Evolutionary conservation across 2,888 invertebrate genomes (phyloP).

Genomic region (Drosophila percnosoma): DNA sequence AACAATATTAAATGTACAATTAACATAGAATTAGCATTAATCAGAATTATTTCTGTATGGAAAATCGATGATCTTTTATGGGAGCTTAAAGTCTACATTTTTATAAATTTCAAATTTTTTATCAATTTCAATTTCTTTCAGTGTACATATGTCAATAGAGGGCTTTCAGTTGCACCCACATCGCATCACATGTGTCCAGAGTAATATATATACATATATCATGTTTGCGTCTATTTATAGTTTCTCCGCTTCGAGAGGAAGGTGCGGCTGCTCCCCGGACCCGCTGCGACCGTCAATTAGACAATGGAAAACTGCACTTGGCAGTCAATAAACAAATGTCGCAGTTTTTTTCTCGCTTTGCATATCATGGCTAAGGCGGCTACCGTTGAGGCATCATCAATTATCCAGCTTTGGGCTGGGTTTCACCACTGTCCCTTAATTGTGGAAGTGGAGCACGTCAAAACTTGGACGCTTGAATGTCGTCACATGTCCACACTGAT

Average conservation of each 20-base stretch:
- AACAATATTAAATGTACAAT: not conserved
- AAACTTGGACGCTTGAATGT: slow-evolving; percentile 10
- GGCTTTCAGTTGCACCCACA: slow-evolving; percentile 21
- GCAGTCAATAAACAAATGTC: slow-evolving; percentile 58
- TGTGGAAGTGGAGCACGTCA: slow-evolving; percentile 26
- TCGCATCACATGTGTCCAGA: slow-evolving; percentile 33
- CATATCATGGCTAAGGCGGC: slow-evolving; percentile 30
- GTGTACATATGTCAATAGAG: slow-evolving; percentile 16
- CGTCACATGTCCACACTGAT: slow-evolving; percentile 20
- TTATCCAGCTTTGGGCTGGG: slow-evolving; percentile 27
- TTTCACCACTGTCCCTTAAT: not conserved
- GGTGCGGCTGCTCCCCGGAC: slow-evolving; percentile 39
- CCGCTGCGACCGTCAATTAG: slow-evolving; percentile 54
- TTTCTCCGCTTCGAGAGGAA: slow-evolving; percentile 2
- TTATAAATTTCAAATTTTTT: not conserved
- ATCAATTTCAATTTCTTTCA: not conserved
- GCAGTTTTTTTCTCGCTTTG: slow-evolving; percentile 48
- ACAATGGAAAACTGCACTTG: slow-evolving; percentile 47
- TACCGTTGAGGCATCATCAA: slow-evolving; percentile 20
- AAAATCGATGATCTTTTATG: not conserved
- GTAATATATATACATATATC: slow-evolving; percentile 42
- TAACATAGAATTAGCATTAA: not conserved
- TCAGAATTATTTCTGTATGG: not conserved
- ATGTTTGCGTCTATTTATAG: slow-evolving; percentile 54
- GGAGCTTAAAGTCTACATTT: not conserved